Evolutionary conservation across 1,140 invertebrate species (phyloP), one percentile per base, ranked within the genome.

Genomic region (Eumaeus atala): DNA sequence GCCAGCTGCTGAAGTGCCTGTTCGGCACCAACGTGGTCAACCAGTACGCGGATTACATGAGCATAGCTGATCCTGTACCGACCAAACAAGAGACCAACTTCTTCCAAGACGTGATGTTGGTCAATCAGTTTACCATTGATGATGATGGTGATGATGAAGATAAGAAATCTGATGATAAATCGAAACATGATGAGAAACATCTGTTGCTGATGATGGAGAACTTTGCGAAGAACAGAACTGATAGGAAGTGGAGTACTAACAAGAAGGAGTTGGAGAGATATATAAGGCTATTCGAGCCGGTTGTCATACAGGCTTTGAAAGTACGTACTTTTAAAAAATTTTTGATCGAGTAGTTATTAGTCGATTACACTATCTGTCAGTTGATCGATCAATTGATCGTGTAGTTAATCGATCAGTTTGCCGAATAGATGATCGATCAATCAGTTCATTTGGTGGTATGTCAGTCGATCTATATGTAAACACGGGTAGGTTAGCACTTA

Each of bases 261-360:
- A 92, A 92, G 66, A 91, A 92, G 54, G 90, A 91, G 36, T 90
- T 97, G 56, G 92, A 92, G 17, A 91, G 91, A 21, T 96, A 95
- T 70, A 96, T 97, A 53, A 89, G 94, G 53, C 87, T 97, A 35
- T 97, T 97, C 86, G 95, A 97, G 75, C 94, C 95, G 0, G 92
- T 97, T 77, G 95, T 97, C 3, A 96, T 97, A 62, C 94, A 95
- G 74, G 92, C 93, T 37, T 83, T 95, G 61, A 93, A 93, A 87
- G 92, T 92, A 69, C 75, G 66, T 57, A 48, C 49, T 61, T 54
- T 17, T n/a, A n/a, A n/a, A n/a, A n/a, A n/a, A n/a, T n/a, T n/a
- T n/a, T n/a, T n/a, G n/a, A n/a, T n/a, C n/a, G n/a, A n/a, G n/a
- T n/a, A n/a, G n/a, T n/a, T n/a, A n/a, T 16, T 44, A 14, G 9